Percentiles rank a stretch among this genome's conserved stretches.
Evolutionary conservation across 1,140 invertebrate species (phyloP).

Genomic region (Parasteatoda tepidariorum): DNA sequence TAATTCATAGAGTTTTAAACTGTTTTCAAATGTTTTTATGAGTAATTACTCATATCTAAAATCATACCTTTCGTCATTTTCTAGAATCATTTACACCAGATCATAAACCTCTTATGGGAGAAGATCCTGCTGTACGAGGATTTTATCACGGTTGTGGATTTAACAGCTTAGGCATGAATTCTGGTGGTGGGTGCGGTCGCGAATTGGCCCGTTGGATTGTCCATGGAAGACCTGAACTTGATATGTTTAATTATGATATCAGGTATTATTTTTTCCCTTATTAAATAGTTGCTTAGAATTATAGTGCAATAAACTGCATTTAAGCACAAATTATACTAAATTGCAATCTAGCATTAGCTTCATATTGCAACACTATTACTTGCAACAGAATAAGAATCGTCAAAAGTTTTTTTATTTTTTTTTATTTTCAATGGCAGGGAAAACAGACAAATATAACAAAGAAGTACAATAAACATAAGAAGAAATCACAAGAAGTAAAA

Average conservation of each 20-base stretch:
- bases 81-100: conserved; percentile 91
- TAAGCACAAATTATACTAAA: too few species aligned
- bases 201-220: conserved; percentile 87
- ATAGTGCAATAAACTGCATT: not conserved
- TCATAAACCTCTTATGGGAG: conserved; percentile 86
- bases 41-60: too few species aligned
- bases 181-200: conserved; percentile 85
- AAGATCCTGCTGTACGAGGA: conserved; percentile 72
- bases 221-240: conserved; percentile 81
- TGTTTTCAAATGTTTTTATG: too few species aligned
- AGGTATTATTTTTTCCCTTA: conserved; percentile 69
- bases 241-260: conserved; percentile 88
- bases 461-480: too few species aligned
- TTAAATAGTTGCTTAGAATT: not conserved
- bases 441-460: too few species aligned
- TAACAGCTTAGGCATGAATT: conserved; percentile 91
- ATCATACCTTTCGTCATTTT: too few species aligned
- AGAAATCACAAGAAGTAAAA: too few species aligned
- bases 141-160: conserved; percentile 88
- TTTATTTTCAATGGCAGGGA: too few species aligned
- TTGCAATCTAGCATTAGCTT: too few species aligned
- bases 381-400: too few species aligned
- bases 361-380: too few species aligned
- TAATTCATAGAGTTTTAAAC: too few species aligned
- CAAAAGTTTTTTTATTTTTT: not conserved